These are phyloP conservation scores for Pyrocephalus nanus DNA, from an alignment of 2,797 vertebrate species.

Conservation along the genomic window DNA sequence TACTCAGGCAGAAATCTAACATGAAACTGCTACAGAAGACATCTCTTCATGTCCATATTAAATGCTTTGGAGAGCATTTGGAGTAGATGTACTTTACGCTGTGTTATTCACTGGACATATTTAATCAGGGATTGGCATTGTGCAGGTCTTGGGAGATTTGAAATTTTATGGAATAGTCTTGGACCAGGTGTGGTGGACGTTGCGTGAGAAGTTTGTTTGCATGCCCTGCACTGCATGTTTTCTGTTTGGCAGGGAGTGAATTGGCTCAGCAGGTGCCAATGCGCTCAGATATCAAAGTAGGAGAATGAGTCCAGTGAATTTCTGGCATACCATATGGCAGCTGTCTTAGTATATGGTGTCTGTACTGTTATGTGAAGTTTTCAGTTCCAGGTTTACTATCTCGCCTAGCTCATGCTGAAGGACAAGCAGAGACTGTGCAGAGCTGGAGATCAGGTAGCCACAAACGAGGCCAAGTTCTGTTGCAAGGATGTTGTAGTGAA, in stretches of 20 bases:
- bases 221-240: background rate
- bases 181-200: background rate
- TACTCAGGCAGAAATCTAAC: background rate
- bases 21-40: background rate
- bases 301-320: background rate
- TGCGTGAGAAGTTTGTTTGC: background rate
- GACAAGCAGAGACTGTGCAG: background rate
- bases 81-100: background rate
- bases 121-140: background rate
- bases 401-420: background rate
- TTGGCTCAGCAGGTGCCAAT: background rate
- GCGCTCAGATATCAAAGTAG: background rate
- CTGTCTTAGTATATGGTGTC: background rate
- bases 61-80: background rate
- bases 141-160: background rate
- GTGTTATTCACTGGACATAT: background rate
- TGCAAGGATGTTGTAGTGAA: background rate
- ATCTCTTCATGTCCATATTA: background rate
- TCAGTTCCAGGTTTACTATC: background rate
- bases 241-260: background rate
- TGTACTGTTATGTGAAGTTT: accelerated
- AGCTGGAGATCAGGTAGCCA: background rate
- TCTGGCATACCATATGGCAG: background rate
- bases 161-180: background rate
- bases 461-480: background rate